Conservation (phyloP, 2,797 vertebrate species). For the Macropus fuliginosus region DNA sequence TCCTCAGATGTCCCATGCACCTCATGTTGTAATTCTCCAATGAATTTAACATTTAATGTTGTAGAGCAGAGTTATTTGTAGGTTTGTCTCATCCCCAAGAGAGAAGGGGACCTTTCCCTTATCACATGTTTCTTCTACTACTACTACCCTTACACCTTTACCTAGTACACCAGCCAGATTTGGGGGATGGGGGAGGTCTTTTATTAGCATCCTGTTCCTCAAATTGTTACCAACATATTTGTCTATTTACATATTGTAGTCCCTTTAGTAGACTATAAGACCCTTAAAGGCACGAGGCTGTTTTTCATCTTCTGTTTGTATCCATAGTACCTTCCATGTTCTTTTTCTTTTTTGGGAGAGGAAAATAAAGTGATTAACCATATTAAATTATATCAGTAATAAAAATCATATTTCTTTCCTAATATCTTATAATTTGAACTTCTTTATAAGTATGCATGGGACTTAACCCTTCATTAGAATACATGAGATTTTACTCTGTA, state of each 20-base stretch:
- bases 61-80: background rate
- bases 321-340: background rate
- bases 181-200: background rate
- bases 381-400: background rate
- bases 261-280: background rate
- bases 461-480: background rate
- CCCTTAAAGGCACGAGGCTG: background rate
- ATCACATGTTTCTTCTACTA: background rate
- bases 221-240: background rate
- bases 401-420: background rate
- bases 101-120: background rate
- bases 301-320: background rate
- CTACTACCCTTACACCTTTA: background rate
- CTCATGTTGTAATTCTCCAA: too few relatives aligned
- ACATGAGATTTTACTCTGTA: background rate
- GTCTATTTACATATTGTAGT: background rate
- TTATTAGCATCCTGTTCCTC: background rate
- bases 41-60: too few relatives aligned
- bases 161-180: background rate
- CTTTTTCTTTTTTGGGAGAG: background rate
- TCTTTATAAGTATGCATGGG: background rate
- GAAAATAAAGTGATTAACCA: background rate
- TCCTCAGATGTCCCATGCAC: background rate
- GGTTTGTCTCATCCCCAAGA: background rate
- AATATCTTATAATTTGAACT: background rate